Conservation (phyloP, 2,113 vertebrate species). For the Mormyrus lacerda region DNA sequence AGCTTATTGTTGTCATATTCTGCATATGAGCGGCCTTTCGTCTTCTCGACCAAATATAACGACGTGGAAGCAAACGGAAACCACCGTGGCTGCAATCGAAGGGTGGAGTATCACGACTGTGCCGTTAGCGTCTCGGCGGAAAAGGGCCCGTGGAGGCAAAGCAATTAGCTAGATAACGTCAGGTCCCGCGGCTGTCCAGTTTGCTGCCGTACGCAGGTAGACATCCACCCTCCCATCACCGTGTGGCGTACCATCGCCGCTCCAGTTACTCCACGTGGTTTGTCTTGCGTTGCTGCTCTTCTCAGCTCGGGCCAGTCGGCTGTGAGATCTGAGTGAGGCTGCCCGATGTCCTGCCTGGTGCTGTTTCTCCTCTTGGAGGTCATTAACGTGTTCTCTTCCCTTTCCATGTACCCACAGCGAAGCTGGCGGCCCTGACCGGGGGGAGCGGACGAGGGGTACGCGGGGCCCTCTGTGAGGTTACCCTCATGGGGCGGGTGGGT, state of each 20-base stretch:
- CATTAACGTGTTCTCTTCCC: constrained; percentile 16
- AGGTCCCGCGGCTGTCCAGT: background rate
- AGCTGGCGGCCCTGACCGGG: constrained; percentile 10
- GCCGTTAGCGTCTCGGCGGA: background rate
- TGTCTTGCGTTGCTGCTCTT: background rate
- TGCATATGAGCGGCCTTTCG: background rate
- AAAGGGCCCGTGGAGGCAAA: background rate
- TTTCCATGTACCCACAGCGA: constrained; percentile 19
- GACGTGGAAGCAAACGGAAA: background rate
- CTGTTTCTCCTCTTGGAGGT: background rate
- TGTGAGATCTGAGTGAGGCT: background rate
- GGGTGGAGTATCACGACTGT: background rate
- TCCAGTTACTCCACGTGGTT: background rate
- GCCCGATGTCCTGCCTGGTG: background rate
- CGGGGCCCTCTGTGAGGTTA: constrained; percentile 9
- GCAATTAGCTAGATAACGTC: background rate
- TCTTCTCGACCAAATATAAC: background rate
- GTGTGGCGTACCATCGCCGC: background rate
- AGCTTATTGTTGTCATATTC: background rate
- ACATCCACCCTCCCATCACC: background rate
- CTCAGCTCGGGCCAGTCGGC: background rate
- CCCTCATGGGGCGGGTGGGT: background rate
- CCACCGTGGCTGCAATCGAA: background rate
- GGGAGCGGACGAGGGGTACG: background rate
- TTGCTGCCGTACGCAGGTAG: background rate